phyloP scores from a whole-genome alignment of 2,113 vertebrate genomes.

The Hassar affinis region DNA sequence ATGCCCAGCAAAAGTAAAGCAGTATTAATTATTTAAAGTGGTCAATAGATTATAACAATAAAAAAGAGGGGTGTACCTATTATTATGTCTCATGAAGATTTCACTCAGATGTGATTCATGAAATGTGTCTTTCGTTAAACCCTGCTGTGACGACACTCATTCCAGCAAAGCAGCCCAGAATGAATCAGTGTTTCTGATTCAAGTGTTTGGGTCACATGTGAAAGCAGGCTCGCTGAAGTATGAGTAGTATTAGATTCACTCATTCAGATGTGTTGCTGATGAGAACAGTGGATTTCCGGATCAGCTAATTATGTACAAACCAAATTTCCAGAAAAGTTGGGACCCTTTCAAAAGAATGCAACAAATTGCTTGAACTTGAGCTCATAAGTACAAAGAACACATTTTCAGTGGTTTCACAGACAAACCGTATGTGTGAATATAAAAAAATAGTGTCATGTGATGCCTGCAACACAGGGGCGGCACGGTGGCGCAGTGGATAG shows the following conservation, averaged over 20 bases:
- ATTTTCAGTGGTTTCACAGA: no score
- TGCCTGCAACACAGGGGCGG: no score
- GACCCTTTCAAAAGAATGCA: no score
- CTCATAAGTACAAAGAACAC: no score
- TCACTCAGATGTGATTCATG: neutral
- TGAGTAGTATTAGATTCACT: neutral
- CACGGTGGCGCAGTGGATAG: no score
- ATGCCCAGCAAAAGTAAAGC: neutral
- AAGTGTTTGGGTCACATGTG: neutral
- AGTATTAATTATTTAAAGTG: neutral
- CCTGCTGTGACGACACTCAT: neutral
- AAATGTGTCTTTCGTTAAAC: neutral
- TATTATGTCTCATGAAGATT: neutral
- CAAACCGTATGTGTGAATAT: no score
- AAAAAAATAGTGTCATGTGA: no score
- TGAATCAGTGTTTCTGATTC: neutral
- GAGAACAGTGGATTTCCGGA: neutral
- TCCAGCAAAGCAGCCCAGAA: neutral
- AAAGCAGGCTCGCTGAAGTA: neutral
- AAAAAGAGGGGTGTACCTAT: neutral
- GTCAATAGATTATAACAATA: neutral
- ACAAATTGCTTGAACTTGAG: no score
- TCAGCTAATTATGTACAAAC: neutral
- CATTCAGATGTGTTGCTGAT: neutral
- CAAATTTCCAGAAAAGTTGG: no score